Percentiles rank a stretch among this genome's conserved stretches.
Conservation (phyloP, 2,113 vertebrate species). For the Sminthopsis crassicaudata region DNA sequence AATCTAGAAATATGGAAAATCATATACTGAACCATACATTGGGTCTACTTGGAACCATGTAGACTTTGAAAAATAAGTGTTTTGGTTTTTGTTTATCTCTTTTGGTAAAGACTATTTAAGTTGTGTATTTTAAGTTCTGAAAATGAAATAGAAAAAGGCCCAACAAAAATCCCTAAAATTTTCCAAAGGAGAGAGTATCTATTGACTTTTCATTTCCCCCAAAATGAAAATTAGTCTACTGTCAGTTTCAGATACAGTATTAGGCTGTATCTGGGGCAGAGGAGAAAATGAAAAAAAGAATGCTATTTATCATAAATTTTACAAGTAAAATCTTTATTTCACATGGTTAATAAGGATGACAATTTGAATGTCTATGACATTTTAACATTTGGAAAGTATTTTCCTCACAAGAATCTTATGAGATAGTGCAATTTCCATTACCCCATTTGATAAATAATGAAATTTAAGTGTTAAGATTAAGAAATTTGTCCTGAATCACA, state of each 20-base stretch:
- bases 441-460: constrained; percentile 33
- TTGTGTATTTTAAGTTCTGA: background rate
- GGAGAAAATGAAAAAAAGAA: background rate
- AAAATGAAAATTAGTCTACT: constrained; percentile 39
- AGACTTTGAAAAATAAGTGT: background rate
- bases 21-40: background rate
- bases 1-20: background rate
- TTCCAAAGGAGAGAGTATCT: constrained; percentile 55
- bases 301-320: constrained; percentile 25
- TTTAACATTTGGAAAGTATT: background rate
- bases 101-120: background rate
- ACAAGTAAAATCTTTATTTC: background rate
- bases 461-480: constrained; percentile 21
- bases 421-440: background rate
- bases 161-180: constrained; percentile 58
- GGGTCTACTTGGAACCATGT: background rate
- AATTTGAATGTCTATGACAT: background rate
- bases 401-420: background rate
- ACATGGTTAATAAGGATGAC: background rate
- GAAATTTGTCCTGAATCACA: background rate
- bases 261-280: constrained; percentile 22
- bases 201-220: constrained; percentile 64
- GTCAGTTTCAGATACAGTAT: constrained; percentile 58
- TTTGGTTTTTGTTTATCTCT: background rate
- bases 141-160: constrained; percentile 22